Evolutionary conservation across 2,797 vertebrate genomes (phyloP).

Genomic region (Galaxias olidus): DNA sequence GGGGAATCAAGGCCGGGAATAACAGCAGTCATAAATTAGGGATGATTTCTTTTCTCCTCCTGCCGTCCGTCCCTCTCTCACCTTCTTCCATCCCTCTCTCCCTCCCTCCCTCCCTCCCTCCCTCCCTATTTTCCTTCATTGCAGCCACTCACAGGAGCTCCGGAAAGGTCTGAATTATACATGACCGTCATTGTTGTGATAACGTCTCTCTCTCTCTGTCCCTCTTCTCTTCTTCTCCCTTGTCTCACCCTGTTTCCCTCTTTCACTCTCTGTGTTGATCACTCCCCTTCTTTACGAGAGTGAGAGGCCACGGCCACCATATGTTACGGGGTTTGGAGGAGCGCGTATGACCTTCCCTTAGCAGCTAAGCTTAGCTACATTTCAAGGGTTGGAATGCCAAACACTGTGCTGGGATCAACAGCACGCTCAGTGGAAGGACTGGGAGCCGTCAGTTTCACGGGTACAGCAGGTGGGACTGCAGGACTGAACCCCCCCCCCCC

Average conservation of each 20-base stretch:
- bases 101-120: neutral
- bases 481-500: no score
- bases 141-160: no score
- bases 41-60: slow-evolving; percentile 37
- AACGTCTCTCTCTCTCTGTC: slow-evolving; percentile 6
- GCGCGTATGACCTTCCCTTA: no score
- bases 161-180: slow-evolving; percentile 35
- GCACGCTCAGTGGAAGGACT: no score
- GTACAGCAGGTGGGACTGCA: no score
- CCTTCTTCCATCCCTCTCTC: slow-evolving; percentile 30
- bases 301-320: no score
- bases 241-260: neutral
- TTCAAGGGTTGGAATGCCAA: slow-evolving; percentile 6
- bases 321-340: no score
- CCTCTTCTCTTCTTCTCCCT: neutral
- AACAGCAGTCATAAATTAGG: slow-evolving; percentile 70
- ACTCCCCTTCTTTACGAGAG: neutral
- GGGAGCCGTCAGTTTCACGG: no score
- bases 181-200: slow-evolving; percentile 32
- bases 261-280: slow-evolving; percentile 7
- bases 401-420: neutral
- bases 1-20: slow-evolving; percentile 48
- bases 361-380: slow-evolving; percentile 25
- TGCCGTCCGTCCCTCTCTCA: slow-evolving; percentile 17
- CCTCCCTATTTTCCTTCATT: neutral